Base-by-base conservation (phyloP, 2,888 invertebrate genomes). In the Pharmacophagus antenor region DNA sequence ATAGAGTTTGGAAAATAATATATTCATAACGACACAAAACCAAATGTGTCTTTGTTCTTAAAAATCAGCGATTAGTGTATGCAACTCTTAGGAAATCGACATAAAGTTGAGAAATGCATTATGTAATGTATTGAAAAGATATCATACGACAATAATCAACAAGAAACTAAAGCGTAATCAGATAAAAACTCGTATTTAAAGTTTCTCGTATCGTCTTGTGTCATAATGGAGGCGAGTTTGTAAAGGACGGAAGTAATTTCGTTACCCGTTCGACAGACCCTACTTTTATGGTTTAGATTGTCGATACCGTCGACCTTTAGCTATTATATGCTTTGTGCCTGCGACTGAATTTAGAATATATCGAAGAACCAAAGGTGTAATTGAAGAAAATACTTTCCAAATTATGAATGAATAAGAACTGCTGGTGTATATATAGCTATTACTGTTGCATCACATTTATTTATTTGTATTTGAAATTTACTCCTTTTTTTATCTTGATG, bases 161-260 rank as follows among this genome's bases (percentile, higher is more conserved):
- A 25, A 53, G 41, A 53, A 53, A 53, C 44, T 53, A 42, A 53
- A 53, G 53, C 18, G 25, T 17, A 53, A 54, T 54, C 55, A 37
- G 48, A 56, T 56, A 56, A 56, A 56, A 56, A 56, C 46, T 55
- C 31, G 31, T 27, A 31, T 55, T 55, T 47, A 55, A 46, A 55
- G 47, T 55, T 55, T 21, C 17, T 20, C 46, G 27, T 46, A 47
- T 55, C 55, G 21, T 22, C 56, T 37, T 56, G 31, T 47, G 48
- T 27, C 20, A 27, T 27, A 27, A 57, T 57, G 25, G 42, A 25
- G 21, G 44, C 10, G 41, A 57, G 57, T 57, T 57, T 57, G 42
- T 57, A 51, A 51, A 57, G 51, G 57, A 51, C 57, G 57, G 57
- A 56, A 57, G 57, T 57, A 57, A 57, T 51, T 57, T 51, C 42